Percentiles rank a stretch among this genome's conserved stretches.
phyloP scores from a whole-genome alignment of 2,888 invertebrate species.

The Urechis unicinctus region DNA sequence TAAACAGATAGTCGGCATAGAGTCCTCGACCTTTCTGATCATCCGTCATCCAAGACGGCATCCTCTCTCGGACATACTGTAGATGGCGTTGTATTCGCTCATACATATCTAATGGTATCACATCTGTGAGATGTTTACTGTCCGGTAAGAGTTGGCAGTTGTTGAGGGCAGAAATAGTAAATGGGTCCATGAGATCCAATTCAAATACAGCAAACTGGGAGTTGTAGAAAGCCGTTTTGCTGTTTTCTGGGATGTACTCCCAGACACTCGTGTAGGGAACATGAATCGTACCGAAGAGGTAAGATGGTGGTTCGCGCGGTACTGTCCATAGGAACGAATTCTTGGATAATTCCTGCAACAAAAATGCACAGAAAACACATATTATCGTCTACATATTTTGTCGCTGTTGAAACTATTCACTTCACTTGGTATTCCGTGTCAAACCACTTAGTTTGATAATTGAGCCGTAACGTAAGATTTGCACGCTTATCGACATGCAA shows the following conservation, averaged over 20 bases:
- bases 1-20: conserved; percentile 53
- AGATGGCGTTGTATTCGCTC: conserved; percentile 52
- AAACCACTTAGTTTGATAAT: too few relatives aligned
- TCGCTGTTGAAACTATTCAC: too few relatives aligned
- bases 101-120: conserved; percentile 52
- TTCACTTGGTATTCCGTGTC: too few relatives aligned
- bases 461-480: too few relatives aligned
- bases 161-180: conserved; percentile 51
- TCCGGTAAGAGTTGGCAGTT: conserved; percentile 53
- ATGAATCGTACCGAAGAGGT: conserved; percentile 58
- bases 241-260: conserved; percentile 54
- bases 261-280: conserved; percentile 57
- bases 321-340: conserved; percentile 52
- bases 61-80: conserved; percentile 48
- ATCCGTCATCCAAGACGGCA: conserved; percentile 50
- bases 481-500: too few relatives aligned
- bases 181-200: conserved; percentile 55
- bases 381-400: too few relatives aligned
- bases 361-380: too few relatives aligned
- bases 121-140: conserved; percentile 37
- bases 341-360: neutral
- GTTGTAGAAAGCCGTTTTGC: conserved; percentile 53
- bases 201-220: conserved; percentile 56
- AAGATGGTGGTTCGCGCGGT: conserved; percentile 45
- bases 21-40: conserved; percentile 38